phyloP scores from a whole-genome alignment of 30 jellyfish, hydroid and myxozoan species.

The Hydra vulgaris region DNA sequence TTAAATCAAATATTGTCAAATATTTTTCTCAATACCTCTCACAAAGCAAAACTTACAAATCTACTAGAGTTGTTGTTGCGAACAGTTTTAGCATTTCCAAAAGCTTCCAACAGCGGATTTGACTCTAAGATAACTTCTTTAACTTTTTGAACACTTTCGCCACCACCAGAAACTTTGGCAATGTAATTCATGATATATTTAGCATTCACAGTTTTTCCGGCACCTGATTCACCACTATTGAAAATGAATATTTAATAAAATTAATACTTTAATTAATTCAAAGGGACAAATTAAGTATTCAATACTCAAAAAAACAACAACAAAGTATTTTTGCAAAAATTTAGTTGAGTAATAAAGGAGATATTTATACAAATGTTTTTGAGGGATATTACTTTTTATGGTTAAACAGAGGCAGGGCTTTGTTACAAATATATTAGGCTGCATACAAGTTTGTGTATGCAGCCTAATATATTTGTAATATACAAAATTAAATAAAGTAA shows the following conservation, averaged over 20 bases:
- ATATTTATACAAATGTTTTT: too few relatives aligned
- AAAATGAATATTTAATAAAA: not conserved
- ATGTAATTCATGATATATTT: slow-evolving; percentile 88
- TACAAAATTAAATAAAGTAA: too few relatives aligned
- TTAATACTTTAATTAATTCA: not conserved
- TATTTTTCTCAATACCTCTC: too few relatives aligned
- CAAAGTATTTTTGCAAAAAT: too few relatives aligned
- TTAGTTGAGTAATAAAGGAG: too few relatives aligned
- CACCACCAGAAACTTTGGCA: slow-evolving; percentile 99
- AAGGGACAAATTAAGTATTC: not conserved
- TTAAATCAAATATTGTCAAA: too few relatives aligned
- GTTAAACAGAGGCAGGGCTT: too few relatives aligned
- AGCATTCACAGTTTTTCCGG: slow-evolving; percentile 98
- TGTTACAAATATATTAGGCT: too few relatives aligned
- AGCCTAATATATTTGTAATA: too few relatives aligned
- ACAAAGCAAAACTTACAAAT: slow-evolving; percentile 53
- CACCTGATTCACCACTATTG: slow-evolving; percentile 99
- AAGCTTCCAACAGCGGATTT: slow-evolving; percentile 95
- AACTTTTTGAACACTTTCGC: slow-evolving; percentile 84
- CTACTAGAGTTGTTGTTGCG: slow-evolving; percentile 96
- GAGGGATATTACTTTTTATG: too few relatives aligned
- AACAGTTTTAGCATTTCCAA: slow-evolving; percentile 98
- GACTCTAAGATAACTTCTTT: slow-evolving; percentile 94
- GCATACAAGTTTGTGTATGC: too few relatives aligned
- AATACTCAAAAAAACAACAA: not conserved